Evolutionary conservation across 2,113 vertebrate genomes (phyloP).

Genomic region (Psephotus haematonotus): DNA sequence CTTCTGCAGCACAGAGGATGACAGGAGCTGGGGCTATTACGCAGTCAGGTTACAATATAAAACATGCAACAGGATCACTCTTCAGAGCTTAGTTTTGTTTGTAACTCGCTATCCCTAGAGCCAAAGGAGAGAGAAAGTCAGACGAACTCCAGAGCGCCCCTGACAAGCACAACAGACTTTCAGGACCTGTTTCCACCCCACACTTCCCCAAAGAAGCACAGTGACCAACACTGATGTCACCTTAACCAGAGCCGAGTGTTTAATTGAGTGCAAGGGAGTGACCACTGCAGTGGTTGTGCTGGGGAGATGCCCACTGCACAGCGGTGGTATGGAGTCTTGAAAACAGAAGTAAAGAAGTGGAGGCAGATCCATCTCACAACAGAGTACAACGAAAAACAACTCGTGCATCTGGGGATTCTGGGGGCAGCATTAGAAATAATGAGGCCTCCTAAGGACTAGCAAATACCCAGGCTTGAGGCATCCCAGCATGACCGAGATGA

Average conservation of each 20-base stretch:
- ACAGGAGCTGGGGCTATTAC: not conserved
- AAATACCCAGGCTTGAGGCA: constrained; percentile 23
- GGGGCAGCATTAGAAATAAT: not conserved
- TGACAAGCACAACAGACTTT: not conserved
- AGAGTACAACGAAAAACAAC: not conserved
- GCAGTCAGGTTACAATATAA: not conserved
- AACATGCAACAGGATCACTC: not conserved
- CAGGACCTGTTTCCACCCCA: not conserved
- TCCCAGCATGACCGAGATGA: not conserved
- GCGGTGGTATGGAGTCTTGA: not conserved
- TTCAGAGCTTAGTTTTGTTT: not conserved
- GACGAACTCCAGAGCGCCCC: not conserved
- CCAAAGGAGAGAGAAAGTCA: not conserved
- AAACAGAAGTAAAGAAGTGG: not conserved
- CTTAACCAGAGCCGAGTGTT: constrained; percentile 49
- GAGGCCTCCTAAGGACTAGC: constrained; percentile 4
- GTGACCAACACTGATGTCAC: not conserved
- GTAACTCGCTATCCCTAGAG: not conserved
- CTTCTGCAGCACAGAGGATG: not conserved
- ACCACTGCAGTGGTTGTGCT: not conserved
- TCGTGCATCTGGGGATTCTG: not conserved
- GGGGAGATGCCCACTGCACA: not conserved
- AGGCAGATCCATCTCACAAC: not conserved
- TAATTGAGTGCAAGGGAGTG: constrained; percentile 26
- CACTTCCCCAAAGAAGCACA: not conserved